Base-by-base conservation (phyloP, 2,888 invertebrate species). In the Bombyx huttoni region DNA sequence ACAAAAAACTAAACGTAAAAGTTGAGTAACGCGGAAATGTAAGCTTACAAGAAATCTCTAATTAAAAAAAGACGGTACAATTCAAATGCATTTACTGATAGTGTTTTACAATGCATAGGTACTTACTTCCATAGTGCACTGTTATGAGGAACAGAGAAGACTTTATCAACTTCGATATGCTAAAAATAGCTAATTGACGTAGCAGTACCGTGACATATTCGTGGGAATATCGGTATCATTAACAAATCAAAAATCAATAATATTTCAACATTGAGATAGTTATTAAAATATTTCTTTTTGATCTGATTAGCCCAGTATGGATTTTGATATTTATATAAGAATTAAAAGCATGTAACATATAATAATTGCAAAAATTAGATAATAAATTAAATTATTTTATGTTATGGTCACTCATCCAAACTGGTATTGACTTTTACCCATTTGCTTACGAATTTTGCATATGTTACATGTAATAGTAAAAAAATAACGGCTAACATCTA, bases 131-230 rank as follows among this genome's bases (percentile, higher is more conserved):
- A 33, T 40, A 50, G 10, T 24, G 52, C 24, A 52, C 13, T 50
- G 52, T 47, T 34, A 48, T 47, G 47, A 53, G 54, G 52, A 59
- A 59, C 61, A 61, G 61, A 61, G 62, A 63, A 65, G 63, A 60
- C 68, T 71, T 76, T 81, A 82, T 82, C 82, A 70, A 66, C 69
- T 70, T 68, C 74, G 77, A 78, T 81, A 48, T 74, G 77, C 82
- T 85, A 84, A 79, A 76, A 77, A 79, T 81, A 79, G 71, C 69
- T 63, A 67, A 63, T 64, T 66, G 70, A 73, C 71, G 68, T 69
- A 65, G 24, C 24, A 24, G 40, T 62, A 58, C 64, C 61, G 58
- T 60, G 61, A 59, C 60, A 70, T 66, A 63, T 63, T 74, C 69
- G 71, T 77, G 70, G 67, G 71, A 75, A 71, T 64, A 62, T 61